Evolutionary conservation across 2,113 vertebrate genomes (phyloP), one percentile per base, ranked within the genome.

Genomic region (Oncorhynchus masou): DNA sequence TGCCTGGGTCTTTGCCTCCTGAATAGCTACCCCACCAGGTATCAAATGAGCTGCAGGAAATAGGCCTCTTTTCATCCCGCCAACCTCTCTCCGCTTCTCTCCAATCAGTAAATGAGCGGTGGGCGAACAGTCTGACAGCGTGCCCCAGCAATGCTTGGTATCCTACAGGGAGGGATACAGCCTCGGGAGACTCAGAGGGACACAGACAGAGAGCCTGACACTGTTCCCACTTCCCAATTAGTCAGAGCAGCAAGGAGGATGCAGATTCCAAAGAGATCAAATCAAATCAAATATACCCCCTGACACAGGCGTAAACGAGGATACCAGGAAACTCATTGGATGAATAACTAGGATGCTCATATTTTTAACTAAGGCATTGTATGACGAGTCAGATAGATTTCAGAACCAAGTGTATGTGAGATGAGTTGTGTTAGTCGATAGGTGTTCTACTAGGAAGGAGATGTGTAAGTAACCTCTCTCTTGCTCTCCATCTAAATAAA

Each of bases 1-100:
- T 84, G 95, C 91, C 93, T 91, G 92, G 91, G 95, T 95, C 95
- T 95, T 95, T 96, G 95, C 95, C 95, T 98, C 96, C 97, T 98
- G 97, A 97, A 97, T 95, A 95, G 96, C 95, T 95, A 94, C 93
- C 96, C 95, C 95, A 96, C 95, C 96, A 99, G 97, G 96, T 98
- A 98, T 96, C 95, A 97, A 96, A 97, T 94, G 93, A 96, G 93
- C 94, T 94, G 94, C 95, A 96, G 96, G 96, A 98, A 97, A 96
- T 94, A 91, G 92, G 89, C 51, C 92, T 90, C 92, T 93, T 94
- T 94, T 94, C 89, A 94, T 96, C 95, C 93, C 79, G 81, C 81
- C 88, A 94, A 95, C 95, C 94, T 94, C 92, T 72, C 51, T 60
- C 51, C 12, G 1, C 51, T 15, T 78, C 93, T 93, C 93, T 94